Evolutionary conservation across 2,797 vertebrate species (phyloP), one percentile per base, ranked within the genome.

Genomic region (Eleutherodactylus coqui): DNA sequence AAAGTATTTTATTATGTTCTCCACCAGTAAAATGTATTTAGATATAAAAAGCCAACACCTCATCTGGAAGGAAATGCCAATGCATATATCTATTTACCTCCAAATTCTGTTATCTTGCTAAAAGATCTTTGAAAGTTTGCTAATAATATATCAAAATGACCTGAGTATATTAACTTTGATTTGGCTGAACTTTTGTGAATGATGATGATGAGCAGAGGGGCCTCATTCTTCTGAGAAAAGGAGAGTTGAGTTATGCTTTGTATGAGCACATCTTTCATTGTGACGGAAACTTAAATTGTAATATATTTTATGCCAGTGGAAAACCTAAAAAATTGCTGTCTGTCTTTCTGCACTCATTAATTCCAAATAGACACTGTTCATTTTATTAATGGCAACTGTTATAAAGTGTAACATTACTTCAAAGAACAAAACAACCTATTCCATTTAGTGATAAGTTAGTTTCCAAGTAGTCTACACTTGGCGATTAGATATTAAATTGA

Each of bases 401-500:
- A n/a, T 70, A 72, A 43, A 70, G 76, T 79, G 6, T 73, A 85
- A 73, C 14, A 70, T 70, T 72, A 70, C 55, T 85, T 43, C 34
- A 79, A 60, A 85, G 75, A 79, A 85, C 51, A 58, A 79, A 79
- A 45, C 38, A 79, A 70, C 47, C 64, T 45, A 70, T 85, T 85
- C 21, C 67, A 72, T 34, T 29, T 60, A 32, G 62, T 69, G 34
- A 67, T 69, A 82, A 70, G 79, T 32, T 82, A 41, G 34, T 69
- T 53, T 77, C 58, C 69, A 70, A 70, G 45, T 62, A 69, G 62
- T 64, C 36, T 64, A 82, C 29, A 87, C 45, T 87, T 77, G 21
- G 32, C 17, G 64, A 87, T 79, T 64, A 79, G 81, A 83, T 84
- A 87, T 84, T 79, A 87, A 87, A 70, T 51, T 84, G 86, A 87